Evolutionary conservation across 2,888 invertebrate species (phyloP), one percentile per base, ranked within the genome.

Genomic region (Lycaena phlaeas): DNA sequence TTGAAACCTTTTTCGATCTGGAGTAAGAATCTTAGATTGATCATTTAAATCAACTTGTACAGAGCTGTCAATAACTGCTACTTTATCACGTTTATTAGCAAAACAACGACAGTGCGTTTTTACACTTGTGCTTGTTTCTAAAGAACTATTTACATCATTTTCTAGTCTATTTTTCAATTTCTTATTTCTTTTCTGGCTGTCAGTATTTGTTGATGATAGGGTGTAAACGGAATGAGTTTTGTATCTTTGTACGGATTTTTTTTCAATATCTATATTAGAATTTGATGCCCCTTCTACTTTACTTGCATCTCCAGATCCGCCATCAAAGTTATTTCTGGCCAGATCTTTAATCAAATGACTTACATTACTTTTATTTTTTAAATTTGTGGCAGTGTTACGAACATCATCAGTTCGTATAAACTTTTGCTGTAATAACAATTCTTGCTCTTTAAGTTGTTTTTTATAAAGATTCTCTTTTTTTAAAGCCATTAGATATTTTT

Each of bases 231-330:
- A 81, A 52, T 84, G 82, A 48, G 68, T 79, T 54, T 71, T 69
- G 41, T 71, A 72, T 41, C 56, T 69, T 45, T 55, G 64, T n/a
- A 56, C 38, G 25, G 55, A 45, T 47, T 51, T 47, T 31, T 44
- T 57, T n/a, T 64, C 54, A 14, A 56, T 41, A 38, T 68, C 50
- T 7, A 52, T 46, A 48, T 66, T 62, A 5, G 64, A 56, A 39
- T 56, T 59, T 10, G 67, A 64, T 14, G 68, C 67, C 11, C 71
- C 70, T 58, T 77, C 75, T 39, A 81, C 50, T 56, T 76, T 79
- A 54, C 75, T 74, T n/a, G 81, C 82, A 55, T 84, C 84, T 4
- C 84, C 84, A 4, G 82, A 82, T 11, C 82, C 81, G 54, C 81
- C 75, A 41, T 75, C 69, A 52, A 77, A 75, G 42, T 81, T 78